phyloP scores from a whole-genome alignment of 2,113 vertebrate genomes.

The Sapayoa aenigma region DNA sequence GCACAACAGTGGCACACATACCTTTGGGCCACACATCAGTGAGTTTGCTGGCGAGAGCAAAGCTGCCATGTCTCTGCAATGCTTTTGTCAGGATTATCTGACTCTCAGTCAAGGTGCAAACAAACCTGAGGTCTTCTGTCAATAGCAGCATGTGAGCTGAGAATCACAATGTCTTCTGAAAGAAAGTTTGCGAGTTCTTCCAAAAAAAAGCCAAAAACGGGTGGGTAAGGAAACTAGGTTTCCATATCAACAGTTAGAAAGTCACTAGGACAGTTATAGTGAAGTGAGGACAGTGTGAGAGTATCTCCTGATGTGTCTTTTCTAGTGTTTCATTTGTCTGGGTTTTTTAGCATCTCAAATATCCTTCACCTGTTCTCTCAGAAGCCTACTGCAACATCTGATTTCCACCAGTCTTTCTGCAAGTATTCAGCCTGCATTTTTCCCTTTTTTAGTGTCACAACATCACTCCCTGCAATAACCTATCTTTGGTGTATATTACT shows the following conservation, averaged over 20 bases:
- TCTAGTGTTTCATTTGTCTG: not conserved
- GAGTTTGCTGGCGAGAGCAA: not conserved
- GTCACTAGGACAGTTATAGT: not conserved
- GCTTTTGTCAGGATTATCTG: conserved; percentile 56
- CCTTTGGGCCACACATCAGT: conserved; percentile 1
- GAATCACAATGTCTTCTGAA: conserved; percentile 30
- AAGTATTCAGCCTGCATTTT: not conserved
- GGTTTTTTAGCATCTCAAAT: not conserved
- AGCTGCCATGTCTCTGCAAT: not conserved
- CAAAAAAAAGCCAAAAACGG: not conserved
- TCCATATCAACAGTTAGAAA: not conserved
- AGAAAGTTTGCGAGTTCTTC: conserved; percentile 3
- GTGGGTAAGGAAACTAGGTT: not conserved
- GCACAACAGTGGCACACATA: not conserved
- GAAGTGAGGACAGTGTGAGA: not conserved
- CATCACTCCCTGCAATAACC: not conserved
- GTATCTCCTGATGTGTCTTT: not conserved
- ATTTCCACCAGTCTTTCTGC: not conserved
- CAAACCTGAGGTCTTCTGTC: conserved; percentile 40
- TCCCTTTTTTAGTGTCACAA: not conserved
- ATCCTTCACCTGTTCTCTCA: not conserved
- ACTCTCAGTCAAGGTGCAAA: conserved; percentile 42
- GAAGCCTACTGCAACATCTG: not conserved
- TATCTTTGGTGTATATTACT: not conserved
- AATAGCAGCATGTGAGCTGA: not conserved